Evolutionary conservation across 2,888 invertebrate species (phyloP), one percentile per base, ranked within the genome.

Genomic region (Thymelicus sylvestris): DNA sequence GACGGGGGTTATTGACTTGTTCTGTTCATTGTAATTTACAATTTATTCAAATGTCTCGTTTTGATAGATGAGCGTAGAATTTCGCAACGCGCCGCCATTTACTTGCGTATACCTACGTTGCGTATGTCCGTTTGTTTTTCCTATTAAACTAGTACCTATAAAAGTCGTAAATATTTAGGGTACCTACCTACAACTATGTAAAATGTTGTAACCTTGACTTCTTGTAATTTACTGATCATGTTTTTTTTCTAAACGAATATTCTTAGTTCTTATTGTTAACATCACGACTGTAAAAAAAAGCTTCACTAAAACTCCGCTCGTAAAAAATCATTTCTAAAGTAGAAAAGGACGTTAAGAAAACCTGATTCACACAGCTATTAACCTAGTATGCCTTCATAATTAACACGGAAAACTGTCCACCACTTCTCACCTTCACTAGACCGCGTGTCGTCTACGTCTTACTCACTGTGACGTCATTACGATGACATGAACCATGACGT

Each of bases 1-100:
- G 79, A 80, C 78, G 76, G 76, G 85, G 92, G 90, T 90, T 89
- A 86, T 83, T 85, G 90, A 89, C 91, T 87, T 82, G 78, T 74
- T 83, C 84, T 83, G 84, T 87, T 87, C 90, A 90, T 91, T 91
- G 89, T 88, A 90, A 90, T 87, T 90, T 88, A 90, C 87, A 90
- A 91, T 90, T 88, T 90, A 91, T 92, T 90, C 88, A 89, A 91
- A 91, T 90, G 85, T 80, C 83, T 82, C 83, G 83, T 86, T 88
- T 86, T 89, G 87, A 89, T 88, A 88, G 86, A 90, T 86, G 85
- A 83, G 78, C 76, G 79, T 76, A 80, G 83, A 83, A 85, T 85
- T 83, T 83, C 80, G 85, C 84, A 78, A 77, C 79, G 77, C 74
- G 73, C 74, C 70, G 67, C 67, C 59, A 64, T 52, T 50, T 64